phyloP scores from a whole-genome alignment of 37 sponge, comb jelly and placozoan genomes.

The Haliclona indistincta region DNA sequence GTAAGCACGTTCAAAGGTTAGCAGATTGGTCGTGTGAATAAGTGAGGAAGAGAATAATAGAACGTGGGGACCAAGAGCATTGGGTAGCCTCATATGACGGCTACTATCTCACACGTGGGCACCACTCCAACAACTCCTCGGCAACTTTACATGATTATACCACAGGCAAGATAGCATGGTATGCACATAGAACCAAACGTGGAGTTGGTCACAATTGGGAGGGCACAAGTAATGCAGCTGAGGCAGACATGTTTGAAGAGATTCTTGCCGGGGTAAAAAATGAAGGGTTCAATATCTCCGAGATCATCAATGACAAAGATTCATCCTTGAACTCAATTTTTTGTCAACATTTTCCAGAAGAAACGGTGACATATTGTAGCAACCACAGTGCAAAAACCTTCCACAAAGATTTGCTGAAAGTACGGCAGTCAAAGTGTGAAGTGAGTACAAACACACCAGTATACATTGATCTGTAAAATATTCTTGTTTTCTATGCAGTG shows the following conservation, averaged over 20 bases:
- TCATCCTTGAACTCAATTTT: constrained; percentile 24
- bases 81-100: constrained; percentile 24
- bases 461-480: neutral
- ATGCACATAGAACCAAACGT: constrained; percentile 6
- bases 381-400: constrained; percentile 30
- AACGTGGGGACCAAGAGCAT: constrained; percentile 1
- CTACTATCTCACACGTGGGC: constrained; percentile 15
- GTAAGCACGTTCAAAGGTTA: neutral
- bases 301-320: constrained; percentile 28
- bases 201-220: constrained; percentile 19
- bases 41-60: neutral
- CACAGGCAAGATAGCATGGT: constrained; percentile 21
- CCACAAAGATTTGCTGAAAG: constrained; percentile 21
- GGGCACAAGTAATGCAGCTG: constrained; percentile 22
- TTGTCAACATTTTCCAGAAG: constrained; percentile 16
- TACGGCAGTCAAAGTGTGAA: constrained; percentile 2
- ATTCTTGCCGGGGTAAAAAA: constrained; percentile 12
- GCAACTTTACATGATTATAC: constrained; percentile 10
- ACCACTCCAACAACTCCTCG: constrained; percentile 21
- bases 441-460: neutral
- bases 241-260: constrained; percentile 28
- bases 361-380: constrained; percentile 9
- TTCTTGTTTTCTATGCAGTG: neutral
- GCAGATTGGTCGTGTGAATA: constrained; percentile 20
- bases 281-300: constrained; percentile 8